Percentiles rank a stretch among this genome's conserved stretches.
phyloP scores from a whole-genome alignment of 1,140 invertebrate genomes.

The Steinernema feltiae region DNA sequence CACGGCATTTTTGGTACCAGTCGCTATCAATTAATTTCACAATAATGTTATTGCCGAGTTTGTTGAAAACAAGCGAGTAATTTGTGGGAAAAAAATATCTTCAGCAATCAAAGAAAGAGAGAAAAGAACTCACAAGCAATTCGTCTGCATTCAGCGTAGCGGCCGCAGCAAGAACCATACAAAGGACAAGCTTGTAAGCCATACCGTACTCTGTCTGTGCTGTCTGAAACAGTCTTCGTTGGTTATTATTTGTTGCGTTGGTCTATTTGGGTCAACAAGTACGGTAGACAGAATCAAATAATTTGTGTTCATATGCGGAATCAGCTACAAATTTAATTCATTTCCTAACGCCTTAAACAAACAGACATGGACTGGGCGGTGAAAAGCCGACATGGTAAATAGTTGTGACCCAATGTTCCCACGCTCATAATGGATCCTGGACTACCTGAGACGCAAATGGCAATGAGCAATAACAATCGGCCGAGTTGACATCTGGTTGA shows the following conservation, averaged over 20 bases:
- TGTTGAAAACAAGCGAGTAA: not conserved
- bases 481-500: not conserved
- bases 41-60: not conserved
- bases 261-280: no score
- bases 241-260: no score
- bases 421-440: constrained; percentile 13
- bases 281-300: no score
- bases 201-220: no score
- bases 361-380: not conserved
- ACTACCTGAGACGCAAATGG: constrained; percentile 11
- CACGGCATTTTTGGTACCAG: not conserved
- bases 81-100: not conserved
- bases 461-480: not conserved
- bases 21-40: not conserved
- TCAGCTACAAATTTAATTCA: no score
- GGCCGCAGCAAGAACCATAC: not conserved
- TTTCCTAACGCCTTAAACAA: not conserved
- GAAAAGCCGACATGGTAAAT: not conserved
- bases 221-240: no score
- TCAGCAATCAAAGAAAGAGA: not conserved
- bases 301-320: no score
- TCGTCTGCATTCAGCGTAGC: not conserved
- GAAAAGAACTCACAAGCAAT: not conserved
- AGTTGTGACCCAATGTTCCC: constrained; percentile 3
- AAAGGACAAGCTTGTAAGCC: not conserved